These are phyloP conservation scores for Tetraodon nigroviridis DNA, from an alignment of 2,113 vertebrate species.

Conservation along the genomic window DNA sequence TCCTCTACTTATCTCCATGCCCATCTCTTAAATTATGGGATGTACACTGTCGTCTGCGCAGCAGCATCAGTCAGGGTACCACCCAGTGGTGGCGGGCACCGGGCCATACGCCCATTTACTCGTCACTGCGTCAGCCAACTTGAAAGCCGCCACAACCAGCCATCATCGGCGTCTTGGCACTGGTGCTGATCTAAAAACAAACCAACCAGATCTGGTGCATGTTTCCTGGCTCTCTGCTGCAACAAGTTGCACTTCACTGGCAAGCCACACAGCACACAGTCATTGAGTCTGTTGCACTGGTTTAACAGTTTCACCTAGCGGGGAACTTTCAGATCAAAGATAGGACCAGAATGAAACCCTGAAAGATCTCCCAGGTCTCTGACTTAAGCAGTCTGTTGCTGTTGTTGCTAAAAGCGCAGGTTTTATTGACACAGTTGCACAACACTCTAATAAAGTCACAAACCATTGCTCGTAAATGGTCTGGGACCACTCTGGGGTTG, in stretches of 20 bases:
- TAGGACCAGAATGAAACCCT: too few relatives aligned
- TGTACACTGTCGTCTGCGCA: slow-evolving; percentile 12
- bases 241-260: too few relatives aligned
- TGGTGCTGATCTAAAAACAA: slow-evolving; percentile 18
- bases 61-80: slow-evolving; percentile 34
- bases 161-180: slow-evolving; percentile 43
- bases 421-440: not conserved
- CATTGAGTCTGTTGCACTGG: too few relatives aligned
- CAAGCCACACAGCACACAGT: too few relatives aligned
- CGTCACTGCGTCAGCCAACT: slow-evolving; percentile 26
- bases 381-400: not conserved
- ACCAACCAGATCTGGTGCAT: slow-evolving; percentile 11
- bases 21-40: slow-evolving; percentile 52
- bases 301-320: too few relatives aligned
- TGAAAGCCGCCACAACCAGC: slow-evolving; percentile 48
- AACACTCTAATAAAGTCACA: slow-evolving; percentile 9
- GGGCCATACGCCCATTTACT: slow-evolving; percentile 36
- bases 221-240: slow-evolving; percentile 1
- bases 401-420: not conserved
- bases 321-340: too few relatives aligned
- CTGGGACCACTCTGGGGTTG: slow-evolving; percentile 18
- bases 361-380: too few relatives aligned
- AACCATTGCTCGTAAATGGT: slow-evolving; percentile 25
- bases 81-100: slow-evolving; percentile 48
- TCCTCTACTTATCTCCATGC: slow-evolving; percentile 48